Evolutionary conservation across 2,113 vertebrate species (phyloP).

Genomic region (Aldabrachelys gigantea): DNA sequence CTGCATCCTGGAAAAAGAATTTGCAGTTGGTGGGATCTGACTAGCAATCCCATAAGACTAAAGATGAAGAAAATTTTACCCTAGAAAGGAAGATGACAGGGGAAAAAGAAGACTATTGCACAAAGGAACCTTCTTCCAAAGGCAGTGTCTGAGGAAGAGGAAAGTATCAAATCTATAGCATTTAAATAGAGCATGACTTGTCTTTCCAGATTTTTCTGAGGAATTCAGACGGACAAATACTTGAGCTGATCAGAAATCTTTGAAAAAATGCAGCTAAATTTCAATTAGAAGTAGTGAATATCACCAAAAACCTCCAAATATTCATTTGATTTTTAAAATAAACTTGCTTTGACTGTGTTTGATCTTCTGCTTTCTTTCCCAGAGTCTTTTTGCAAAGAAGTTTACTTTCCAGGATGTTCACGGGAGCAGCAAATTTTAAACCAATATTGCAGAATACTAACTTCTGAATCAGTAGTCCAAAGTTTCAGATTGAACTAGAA

Average conservation of each 20-base stretch:
- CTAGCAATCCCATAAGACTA: background rate
- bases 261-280: background rate
- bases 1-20: background rate
- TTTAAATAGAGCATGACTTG: background rate
- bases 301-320: background rate
- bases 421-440: background rate
- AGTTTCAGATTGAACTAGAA: conserved; percentile 10
- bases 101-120: background rate
- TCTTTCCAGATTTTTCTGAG: background rate
- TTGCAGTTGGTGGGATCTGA: background rate
- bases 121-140: background rate
- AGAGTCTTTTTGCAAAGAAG: background rate
- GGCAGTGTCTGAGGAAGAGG: background rate
- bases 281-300: background rate
- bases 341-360: background rate
- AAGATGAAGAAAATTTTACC: background rate
- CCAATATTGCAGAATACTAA: background rate
- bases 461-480: conserved; percentile 18
- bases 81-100: background rate
- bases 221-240: background rate
- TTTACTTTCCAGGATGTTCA: conserved; percentile 17
- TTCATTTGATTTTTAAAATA: conserved; percentile 30
- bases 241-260: background rate
- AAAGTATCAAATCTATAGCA: background rate
- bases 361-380: background rate